phyloP scores from a whole-genome alignment of 2,888 invertebrate genomes.

The Vannuccia rotundouncinata region DNA sequence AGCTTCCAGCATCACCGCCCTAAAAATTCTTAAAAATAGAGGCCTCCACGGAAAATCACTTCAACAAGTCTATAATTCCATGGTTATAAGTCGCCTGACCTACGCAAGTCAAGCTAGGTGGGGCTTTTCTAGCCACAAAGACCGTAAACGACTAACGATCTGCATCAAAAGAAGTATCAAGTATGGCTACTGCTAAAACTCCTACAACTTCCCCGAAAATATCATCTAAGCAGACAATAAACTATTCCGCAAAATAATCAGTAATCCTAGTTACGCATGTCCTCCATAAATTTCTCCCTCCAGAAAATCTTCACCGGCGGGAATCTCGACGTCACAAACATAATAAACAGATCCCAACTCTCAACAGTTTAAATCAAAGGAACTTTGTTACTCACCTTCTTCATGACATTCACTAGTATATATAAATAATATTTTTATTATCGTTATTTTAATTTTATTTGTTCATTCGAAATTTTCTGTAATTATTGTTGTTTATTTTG shows the following conservation, averaged over 20 bases:
- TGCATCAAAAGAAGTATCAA: constrained; percentile 23
- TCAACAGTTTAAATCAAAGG: neutral
- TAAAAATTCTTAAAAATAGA: neutral
- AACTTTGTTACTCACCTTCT: constrained; percentile 11
- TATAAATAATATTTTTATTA: neutral
- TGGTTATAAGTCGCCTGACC: no score
- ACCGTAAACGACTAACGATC: constrained; percentile 6
- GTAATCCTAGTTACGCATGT: constrained; percentile 18
- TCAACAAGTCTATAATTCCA: no score
- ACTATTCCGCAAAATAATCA: constrained; percentile 4
- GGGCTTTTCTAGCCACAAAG: neutral
- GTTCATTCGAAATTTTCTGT: neutral
- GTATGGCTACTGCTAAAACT: constrained; percentile 1
- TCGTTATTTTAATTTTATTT: neutral
- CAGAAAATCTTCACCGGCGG: neutral
- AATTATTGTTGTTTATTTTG: constrained; percentile 4
- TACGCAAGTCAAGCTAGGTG: neutral
- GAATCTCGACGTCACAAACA: constrained; percentile 15
- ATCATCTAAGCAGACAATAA: constrained; percentile 21
- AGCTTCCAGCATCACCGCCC: neutral
- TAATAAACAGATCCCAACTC: neutral
- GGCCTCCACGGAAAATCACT: no score
- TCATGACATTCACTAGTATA: constrained; percentile 4
- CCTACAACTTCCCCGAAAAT: constrained; percentile 3
- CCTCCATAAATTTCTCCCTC: constrained; percentile 13